Conservation (phyloP, 2,888 invertebrate genomes). For the Biston betularia region DNA sequence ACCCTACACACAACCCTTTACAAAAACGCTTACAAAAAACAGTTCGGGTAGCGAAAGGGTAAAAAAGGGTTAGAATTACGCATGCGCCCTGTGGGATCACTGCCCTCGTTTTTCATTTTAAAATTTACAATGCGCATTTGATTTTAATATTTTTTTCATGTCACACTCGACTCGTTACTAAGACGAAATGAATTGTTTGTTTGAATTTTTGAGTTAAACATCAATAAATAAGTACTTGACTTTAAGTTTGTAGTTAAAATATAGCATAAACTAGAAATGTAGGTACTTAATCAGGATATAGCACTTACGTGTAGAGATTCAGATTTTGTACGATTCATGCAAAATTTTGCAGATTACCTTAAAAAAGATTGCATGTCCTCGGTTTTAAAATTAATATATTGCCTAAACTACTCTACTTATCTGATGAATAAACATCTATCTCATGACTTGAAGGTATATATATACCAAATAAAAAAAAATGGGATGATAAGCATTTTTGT, state of each 20-base stretch:
- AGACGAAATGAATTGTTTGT: background rate
- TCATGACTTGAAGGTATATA: no score
- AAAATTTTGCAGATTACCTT: no score
- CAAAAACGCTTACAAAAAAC: conserved; percentile 83
- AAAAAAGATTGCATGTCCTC: no score
- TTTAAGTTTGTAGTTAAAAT: background rate
- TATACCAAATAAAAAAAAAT: no score
- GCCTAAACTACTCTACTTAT: no score
- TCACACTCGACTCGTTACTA: conserved; percentile 3
- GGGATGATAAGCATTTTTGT: no score
- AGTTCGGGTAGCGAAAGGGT: conserved; percentile 82
- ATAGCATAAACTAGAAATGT: background rate
- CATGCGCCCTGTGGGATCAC: conserved; percentile 80
- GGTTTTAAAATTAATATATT: no score
- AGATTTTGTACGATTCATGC: no score
- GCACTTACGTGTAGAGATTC: no score
- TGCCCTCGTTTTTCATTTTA: conserved; percentile 80
- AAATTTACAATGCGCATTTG: conserved; percentile 64
- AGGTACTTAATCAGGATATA: background rate
- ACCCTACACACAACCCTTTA: conserved; percentile 83
- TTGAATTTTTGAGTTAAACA: conserved; percentile 13
- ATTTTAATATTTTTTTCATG: conserved; percentile 43
- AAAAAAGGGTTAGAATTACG: conserved; percentile 84
- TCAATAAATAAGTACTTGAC: conserved; percentile 1
- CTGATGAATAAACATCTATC: no score